Evolutionary conservation across 2,113 vertebrate genomes (phyloP).

Genomic region (Sphyrna mokarran): DNA sequence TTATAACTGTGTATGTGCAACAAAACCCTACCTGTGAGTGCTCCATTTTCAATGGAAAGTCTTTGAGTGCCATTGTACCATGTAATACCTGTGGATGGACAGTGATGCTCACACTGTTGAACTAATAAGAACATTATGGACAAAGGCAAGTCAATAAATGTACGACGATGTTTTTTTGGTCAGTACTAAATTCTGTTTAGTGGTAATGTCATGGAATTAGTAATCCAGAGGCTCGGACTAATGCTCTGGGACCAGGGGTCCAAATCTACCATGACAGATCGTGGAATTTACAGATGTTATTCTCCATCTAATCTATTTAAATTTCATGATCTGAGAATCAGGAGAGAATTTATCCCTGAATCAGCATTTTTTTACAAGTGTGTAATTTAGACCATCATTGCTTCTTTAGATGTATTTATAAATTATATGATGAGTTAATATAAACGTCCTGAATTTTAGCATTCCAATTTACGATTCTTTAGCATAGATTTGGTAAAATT

Average conservation of each 20-base stretch:
- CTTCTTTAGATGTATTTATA: not conserved
- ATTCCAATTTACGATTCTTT: not conserved
- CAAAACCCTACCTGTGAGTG: not conserved
- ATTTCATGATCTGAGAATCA: not conserved
- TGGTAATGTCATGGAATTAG: too few relatives aligned
- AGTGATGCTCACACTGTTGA: not conserved
- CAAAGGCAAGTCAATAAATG: not conserved
- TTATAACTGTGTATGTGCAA: not conserved
- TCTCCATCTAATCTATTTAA: not conserved
- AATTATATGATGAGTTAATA: not conserved
- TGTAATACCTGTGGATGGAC: not conserved
- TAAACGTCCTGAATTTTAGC: not conserved
- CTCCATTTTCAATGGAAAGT: not conserved
- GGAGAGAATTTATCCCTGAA: not conserved
- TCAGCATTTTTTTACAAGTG: too few relatives aligned
- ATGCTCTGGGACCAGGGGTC: too few relatives aligned
- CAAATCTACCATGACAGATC: too few relatives aligned
- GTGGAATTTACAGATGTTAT: not conserved
- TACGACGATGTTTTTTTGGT: not conserved
- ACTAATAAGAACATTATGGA: not conserved
- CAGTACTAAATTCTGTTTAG: not conserved
- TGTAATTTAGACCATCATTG: not conserved
- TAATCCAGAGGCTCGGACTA: too few relatives aligned
- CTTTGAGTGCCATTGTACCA: not conserved
- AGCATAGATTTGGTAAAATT: not conserved